phyloP scores from a whole-genome alignment of 92 coral and sea anemone genomes.

The Palythoa heliodiscus region DNA sequence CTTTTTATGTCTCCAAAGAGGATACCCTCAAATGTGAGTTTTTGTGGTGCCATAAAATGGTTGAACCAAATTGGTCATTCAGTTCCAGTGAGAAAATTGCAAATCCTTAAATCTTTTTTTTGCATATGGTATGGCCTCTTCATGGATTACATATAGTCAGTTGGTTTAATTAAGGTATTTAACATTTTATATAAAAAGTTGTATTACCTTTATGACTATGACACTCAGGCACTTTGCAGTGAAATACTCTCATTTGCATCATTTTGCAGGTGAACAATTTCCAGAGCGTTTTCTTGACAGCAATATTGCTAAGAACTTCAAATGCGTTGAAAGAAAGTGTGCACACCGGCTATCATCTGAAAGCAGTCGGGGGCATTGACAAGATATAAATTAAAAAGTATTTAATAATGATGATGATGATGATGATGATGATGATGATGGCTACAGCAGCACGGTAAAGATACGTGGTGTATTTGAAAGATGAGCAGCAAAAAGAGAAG shows the following conservation, averaged over 20 bases:
- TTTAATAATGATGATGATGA: background rate
- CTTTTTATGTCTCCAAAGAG: conserved; percentile 39
- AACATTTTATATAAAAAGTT: too few relatives aligned
- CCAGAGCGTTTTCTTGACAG: conserved; percentile 39
- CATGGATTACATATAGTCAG: background rate
- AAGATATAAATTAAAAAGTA: conserved; percentile 16
- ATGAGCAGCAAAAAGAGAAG: conserved; percentile 18
- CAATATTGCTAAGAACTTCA: conserved; percentile 38
- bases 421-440: conserved; percentile 11
- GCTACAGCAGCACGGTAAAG: conserved; percentile 20
- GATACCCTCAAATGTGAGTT: conserved; percentile 44
- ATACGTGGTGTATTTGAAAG: conserved; percentile 19
- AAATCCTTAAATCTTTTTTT: background rate
- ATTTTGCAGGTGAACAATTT: conserved; percentile 34
- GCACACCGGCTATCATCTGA: background rate
- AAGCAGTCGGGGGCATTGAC: background rate
- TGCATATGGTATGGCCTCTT: conserved; percentile 6
- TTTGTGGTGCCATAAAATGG: conserved; percentile 42
- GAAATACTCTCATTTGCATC: conserved; percentile 16
- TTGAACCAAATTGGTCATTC: conserved; percentile 25
- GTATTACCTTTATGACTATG: too few relatives aligned
- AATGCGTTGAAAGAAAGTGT: conserved; percentile 38
- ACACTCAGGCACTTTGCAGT: background rate
- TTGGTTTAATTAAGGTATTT: background rate
- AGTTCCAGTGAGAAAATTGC: conserved; percentile 6